These are phyloP conservation scores for Coptodon bakossiorum DNA, from an alignment of 2,113 vertebrate species.

Conservation along the genomic window DNA sequence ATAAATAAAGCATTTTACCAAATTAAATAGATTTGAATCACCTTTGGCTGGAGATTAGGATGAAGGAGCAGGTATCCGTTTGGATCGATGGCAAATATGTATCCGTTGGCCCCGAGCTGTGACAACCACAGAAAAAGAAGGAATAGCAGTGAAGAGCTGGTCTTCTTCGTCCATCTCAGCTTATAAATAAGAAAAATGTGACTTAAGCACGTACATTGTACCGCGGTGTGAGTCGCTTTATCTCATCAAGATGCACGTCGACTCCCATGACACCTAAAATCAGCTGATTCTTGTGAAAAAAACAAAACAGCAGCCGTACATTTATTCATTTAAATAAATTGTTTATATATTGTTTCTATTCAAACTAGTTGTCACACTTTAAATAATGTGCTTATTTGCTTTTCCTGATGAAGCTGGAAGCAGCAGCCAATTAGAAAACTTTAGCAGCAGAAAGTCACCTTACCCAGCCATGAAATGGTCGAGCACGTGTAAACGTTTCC, in stretches of 20 bases:
- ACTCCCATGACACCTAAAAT: constrained; percentile 98
- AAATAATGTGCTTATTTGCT: neutral
- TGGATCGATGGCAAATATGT: constrained; percentile 97
- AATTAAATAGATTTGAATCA: constrained; percentile 31
- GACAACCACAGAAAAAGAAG: neutral
- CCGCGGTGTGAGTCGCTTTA: constrained; percentile 89
- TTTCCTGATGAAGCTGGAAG: neutral
- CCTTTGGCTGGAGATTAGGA: constrained; percentile 93
- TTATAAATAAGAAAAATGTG: neutral
- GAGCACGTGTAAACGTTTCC: neutral
- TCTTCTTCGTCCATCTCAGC: neutral
- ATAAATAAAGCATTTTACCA: neutral
- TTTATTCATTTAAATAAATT: neutral
- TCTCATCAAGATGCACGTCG: constrained; percentile 93
- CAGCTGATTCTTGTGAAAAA: constrained; percentile 84
- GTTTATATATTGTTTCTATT: neutral
- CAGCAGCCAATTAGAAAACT: neutral
- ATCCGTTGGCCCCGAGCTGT: constrained; percentile 89
- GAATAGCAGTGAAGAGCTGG: neutral
- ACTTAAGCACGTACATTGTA: constrained; percentile 81
- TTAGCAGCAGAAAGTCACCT: neutral
- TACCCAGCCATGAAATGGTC: neutral
- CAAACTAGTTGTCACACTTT: neutral
- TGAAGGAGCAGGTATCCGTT: constrained; percentile 97
- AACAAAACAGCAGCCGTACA: neutral